phyloP scores from a whole-genome alignment of 2,113 vertebrate species.

The Laticauda colubrina region DNA sequence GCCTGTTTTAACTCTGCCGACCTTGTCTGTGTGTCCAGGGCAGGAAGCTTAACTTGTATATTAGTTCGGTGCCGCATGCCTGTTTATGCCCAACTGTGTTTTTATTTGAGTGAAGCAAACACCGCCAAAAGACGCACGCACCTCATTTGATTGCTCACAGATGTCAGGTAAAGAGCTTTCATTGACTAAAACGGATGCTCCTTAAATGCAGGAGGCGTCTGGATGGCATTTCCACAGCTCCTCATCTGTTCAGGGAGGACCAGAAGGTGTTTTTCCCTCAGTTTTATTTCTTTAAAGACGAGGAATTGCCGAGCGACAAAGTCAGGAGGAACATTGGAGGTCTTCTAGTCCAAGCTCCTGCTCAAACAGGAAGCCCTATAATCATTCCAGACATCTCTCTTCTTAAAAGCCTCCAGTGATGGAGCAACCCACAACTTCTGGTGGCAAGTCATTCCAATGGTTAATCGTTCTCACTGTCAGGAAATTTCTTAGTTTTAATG shows the following conservation, averaged over 20 bases:
- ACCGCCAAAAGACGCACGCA: neutral
- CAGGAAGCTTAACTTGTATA: neutral
- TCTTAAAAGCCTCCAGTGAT: no score
- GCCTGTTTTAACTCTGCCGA: neutral
- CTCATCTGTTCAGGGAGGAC: neutral
- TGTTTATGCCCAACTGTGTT: neutral
- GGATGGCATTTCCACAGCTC: neutral
- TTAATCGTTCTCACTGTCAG: no score
- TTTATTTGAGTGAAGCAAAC: neutral
- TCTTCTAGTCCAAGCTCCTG: neutral
- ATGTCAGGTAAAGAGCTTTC: neutral
- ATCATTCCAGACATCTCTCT: no score
- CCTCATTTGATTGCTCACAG: neutral
- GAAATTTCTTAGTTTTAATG: no score
- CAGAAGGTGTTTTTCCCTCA: neutral
- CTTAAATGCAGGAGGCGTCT: neutral
- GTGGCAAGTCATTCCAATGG: no score
- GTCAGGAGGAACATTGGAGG: neutral
- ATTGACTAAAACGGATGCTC: neutral
- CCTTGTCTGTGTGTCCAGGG: neutral
- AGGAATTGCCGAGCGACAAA: neutral
- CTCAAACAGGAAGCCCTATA: no score
- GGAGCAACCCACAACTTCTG: no score
- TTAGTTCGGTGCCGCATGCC: neutral
- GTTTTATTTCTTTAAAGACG: neutral